Base-by-base conservation (phyloP, 2,113 vertebrate genomes). In the Chaetura pelagica region DNA sequence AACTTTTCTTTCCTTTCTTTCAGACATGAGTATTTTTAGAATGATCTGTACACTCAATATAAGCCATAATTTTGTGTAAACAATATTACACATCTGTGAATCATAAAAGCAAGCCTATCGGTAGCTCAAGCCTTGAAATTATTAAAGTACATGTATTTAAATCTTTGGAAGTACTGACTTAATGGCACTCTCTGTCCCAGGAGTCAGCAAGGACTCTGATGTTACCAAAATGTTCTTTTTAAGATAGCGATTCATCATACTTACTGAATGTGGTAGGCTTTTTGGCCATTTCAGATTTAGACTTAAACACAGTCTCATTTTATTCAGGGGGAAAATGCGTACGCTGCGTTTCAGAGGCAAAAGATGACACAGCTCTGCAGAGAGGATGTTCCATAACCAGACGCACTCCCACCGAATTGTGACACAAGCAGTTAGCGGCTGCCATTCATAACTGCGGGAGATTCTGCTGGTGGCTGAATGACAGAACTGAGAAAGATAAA, bases 141-240 rank as follows among this genome's bases (percentile, higher is more conserved):
- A 26, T 22, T 76, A 64, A 89, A 72, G 23, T 55, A 85, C 13
- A 63, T 0, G 1, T 62, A 62, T 84, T 93, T 48, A 79, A 13
- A 61, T 54, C 49, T 84, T 95, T 90, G 55, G 64, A 93, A 85
- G 21, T 15, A 58, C 3, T 54, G 32, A 38, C 38, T 78, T 74
- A 68, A 73, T 46, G 51, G 20, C 49, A 66, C 74, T 57, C 11
- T 61, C 17, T 83, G 29, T 82, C 84, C 63, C 62, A 89, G 44
- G 57, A 86, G 80, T 94, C 89, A 88, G 77, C 71, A 97, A 73
- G 87, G 64, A 94, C 72, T n/a, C 32, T 88, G 67, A 90, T 54
- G 55, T 82, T 55, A 78, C 12, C 10, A 92, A 94, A 97, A 94
- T 54, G 42, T 48, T 62, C 74, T 55, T 92, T 86, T 46, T 63